These are phyloP conservation scores for Tupiocoris notatus DNA, from an alignment of 2,888 invertebrate species.

Conservation along the genomic window DNA sequence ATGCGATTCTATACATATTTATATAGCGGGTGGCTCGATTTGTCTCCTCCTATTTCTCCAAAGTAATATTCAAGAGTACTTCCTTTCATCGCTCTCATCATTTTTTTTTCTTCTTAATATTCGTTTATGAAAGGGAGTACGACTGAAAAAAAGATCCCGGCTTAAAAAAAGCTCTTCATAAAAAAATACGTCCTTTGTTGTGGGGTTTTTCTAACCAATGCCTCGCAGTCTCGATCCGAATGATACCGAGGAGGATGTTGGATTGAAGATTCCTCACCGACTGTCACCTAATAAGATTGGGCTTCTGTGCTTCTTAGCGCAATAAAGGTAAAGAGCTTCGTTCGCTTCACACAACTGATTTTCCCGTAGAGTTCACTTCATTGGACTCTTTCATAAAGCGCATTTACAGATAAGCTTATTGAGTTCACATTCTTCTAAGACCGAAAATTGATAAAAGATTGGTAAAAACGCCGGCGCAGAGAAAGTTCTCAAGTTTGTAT, in stretches of 20 bases:
- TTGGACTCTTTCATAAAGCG: too few relatives aligned
- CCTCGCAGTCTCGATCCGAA: too few relatives aligned
- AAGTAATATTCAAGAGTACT: constrained; percentile 37
- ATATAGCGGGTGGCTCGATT: constrained; percentile 9
- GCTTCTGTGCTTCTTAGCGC: neutral
- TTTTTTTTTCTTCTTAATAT: constrained; percentile 1
- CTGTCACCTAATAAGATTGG: neutral
- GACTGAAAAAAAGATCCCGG: neutral
- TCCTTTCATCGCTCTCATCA: constrained; percentile 17
- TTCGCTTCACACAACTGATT: neutral
- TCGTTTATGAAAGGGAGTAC: constrained; percentile 10
- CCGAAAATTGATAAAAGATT: too few relatives aligned
- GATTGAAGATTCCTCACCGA: neutral
- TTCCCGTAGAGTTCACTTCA: neutral
- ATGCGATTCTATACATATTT: constrained; percentile 29
- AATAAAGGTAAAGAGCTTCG: neutral
- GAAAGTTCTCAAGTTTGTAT: too few relatives aligned
- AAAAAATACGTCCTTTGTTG: neutral
- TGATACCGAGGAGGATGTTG: too few relatives aligned
- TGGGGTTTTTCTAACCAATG: neutral
- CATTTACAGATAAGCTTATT: too few relatives aligned
- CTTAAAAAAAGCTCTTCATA: constrained; percentile 26
- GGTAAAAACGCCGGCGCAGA: too few relatives aligned
- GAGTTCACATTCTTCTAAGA: too few relatives aligned
- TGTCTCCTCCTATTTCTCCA: constrained; percentile 5